These are phyloP conservation scores for Ypsolopha scabrella DNA, from an alignment of 2,888 invertebrate species.

Conservation along the genomic window DNA sequence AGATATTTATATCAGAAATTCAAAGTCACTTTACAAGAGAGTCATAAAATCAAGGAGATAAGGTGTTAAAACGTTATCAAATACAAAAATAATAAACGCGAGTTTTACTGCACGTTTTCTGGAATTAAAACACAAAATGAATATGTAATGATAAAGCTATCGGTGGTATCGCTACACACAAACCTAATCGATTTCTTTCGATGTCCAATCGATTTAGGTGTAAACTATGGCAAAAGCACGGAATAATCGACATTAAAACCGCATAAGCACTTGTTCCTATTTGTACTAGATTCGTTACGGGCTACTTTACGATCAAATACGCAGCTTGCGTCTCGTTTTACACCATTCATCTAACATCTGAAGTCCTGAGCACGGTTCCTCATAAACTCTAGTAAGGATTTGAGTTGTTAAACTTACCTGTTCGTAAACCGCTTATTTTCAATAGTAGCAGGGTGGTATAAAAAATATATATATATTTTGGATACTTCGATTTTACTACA, in stretches of 20 bases:
- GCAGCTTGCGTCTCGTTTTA: constrained; percentile 10
- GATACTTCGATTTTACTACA: too few relatives aligned
- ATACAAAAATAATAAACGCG: too few relatives aligned
- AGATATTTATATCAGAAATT: too few relatives aligned
- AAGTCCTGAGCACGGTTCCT: too few relatives aligned
- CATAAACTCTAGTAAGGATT: too few relatives aligned
- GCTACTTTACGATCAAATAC: constrained; percentile 40
- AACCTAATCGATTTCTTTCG: constrained; percentile 57
- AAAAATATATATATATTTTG: too few relatives aligned
- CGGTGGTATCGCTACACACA: constrained; percentile 32
- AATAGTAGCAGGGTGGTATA: too few relatives aligned
- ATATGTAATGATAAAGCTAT: constrained; percentile 20
- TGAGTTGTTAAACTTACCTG: too few relatives aligned
- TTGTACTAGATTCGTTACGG: constrained; percentile 57
- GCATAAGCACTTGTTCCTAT: constrained; percentile 41
- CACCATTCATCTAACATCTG: constrained; percentile 6
- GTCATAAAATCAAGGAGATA: too few relatives aligned
- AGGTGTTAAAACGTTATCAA: too few relatives aligned
- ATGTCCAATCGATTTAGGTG: constrained; percentile 64
- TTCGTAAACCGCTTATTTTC: too few relatives aligned
- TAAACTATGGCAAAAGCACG: constrained; percentile 47
- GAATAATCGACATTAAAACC: constrained; percentile 26
- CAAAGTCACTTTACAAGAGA: too few relatives aligned
- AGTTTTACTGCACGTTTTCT: constrained; percentile 13
- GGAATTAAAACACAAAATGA: constrained; percentile 26